Percentiles rank a stretch among this genome's conserved stretches.
Conservation (phyloP, 2,888 invertebrate genomes). For the Tholera decimalis region DNA sequence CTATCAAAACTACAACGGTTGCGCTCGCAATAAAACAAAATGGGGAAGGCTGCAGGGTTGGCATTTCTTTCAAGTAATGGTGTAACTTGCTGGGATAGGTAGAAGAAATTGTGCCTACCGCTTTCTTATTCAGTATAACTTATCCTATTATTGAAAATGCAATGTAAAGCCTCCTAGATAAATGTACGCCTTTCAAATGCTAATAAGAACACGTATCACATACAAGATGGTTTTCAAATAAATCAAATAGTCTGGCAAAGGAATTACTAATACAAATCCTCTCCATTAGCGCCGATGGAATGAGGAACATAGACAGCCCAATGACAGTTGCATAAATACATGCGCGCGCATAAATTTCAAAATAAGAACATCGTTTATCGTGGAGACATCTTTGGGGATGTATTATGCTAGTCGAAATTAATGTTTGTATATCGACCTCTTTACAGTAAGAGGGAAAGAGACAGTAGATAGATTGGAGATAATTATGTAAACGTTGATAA, state of each 20-base stretch:
- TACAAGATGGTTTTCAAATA: constrained; percentile 38
- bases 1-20: constrained; percentile 76
- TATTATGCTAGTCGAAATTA: constrained; percentile 52
- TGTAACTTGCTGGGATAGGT: not conserved
- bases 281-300: constrained; percentile 51
- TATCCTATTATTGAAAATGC: no score
- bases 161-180: no score
- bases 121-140: constrained; percentile 7
- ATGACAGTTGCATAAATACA: constrained; percentile 72
- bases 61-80: constrained; percentile 31
- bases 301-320: constrained; percentile 62
- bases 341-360: constrained; percentile 80
- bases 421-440: constrained; percentile 44
- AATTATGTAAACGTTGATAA: constrained; percentile 56
- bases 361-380: constrained; percentile 79
- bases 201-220: constrained; percentile 42
- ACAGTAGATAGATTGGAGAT: constrained; percentile 29
- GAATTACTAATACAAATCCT: constrained; percentile 47
- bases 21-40: constrained; percentile 84
- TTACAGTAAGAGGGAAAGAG: constrained; percentile 39
- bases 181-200: constrained; percentile 33
- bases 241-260: constrained; percentile 43
- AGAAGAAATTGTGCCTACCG: not conserved
- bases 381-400: constrained; percentile 62
- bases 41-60: constrained; percentile 72